Evolutionary conservation across 2,113 vertebrate species (phyloP).

Genomic region (Pipra filicauda): DNA sequence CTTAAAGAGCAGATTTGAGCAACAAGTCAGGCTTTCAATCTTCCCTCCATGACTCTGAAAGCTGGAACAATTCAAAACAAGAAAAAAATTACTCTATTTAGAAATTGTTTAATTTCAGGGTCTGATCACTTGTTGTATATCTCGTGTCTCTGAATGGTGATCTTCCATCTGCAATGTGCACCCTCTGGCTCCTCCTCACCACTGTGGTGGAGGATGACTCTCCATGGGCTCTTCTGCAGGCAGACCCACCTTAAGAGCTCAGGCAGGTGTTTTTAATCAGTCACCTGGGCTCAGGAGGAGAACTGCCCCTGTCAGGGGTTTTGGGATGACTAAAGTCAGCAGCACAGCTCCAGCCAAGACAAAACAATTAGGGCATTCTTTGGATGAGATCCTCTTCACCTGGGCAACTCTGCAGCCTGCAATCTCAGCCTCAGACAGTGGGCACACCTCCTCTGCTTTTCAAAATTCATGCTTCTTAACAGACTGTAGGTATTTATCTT

Average conservation of each 20-base stretch:
- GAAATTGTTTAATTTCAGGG: not conserved
- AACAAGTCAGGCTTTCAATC: not conserved
- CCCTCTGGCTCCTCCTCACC: not conserved
- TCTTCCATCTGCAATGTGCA: fast-evolving
- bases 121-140: not conserved
- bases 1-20: not conserved
- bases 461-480: not conserved
- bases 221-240: not conserved
- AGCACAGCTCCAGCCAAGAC: not conserved
- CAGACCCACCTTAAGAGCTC: not conserved
- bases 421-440: not conserved
- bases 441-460: not conserved
- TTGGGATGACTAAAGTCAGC: not conserved
- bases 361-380: not conserved
- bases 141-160: not conserved
- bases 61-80: not conserved
- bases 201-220: not conserved
- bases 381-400: not conserved
- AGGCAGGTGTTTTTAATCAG: not conserved
- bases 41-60: not conserved
- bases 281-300: not conserved
- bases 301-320: not conserved
- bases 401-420: not conserved
- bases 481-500: not conserved
- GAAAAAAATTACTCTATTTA: not conserved